Percentiles rank a stretch among this genome's conserved stretches.
Conservation (phyloP, 2,113 vertebrate genomes). For the Origma solitaria region DNA sequence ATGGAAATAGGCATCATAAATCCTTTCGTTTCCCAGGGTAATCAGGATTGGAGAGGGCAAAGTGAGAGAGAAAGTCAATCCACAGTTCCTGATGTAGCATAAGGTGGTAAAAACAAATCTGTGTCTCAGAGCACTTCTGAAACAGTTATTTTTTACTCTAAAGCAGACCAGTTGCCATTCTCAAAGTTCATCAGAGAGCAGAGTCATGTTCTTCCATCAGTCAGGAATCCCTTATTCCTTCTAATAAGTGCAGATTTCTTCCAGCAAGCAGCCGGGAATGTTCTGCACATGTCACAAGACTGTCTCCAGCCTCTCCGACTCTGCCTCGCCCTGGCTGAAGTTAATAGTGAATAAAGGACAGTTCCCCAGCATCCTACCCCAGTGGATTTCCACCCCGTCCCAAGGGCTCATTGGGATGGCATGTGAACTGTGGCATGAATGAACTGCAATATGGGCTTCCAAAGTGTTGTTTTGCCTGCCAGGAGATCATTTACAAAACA, state of each 20-base stretch:
- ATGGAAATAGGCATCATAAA: not conserved
- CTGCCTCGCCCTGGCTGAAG: not conserved
- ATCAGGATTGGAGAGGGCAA: not conserved
- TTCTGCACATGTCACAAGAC: slow-evolving; percentile 2
- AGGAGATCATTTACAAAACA: not conserved
- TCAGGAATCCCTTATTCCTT: slow-evolving; percentile 25
- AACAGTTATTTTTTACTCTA: not conserved
- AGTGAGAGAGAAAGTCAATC: not conserved
- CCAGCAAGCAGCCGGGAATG: not conserved
- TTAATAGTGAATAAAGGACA: slow-evolving; percentile 4
- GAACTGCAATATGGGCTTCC: not conserved
- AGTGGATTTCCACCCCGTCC: not conserved
- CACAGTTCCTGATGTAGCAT: not conserved
- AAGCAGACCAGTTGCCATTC: not conserved
- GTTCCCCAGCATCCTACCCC: not conserved
- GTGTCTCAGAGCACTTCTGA: not conserved
- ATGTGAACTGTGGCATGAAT: not conserved
- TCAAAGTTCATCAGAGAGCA: slow-evolving; percentile 33
- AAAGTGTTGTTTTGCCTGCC: not conserved
- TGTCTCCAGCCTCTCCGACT: not conserved
- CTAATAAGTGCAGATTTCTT: not conserved
- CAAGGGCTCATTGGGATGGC: not conserved
- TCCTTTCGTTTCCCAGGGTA: not conserved
- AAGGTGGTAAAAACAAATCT: not conserved
- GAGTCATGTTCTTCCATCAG: slow-evolving; percentile 41